phyloP scores from a whole-genome alignment of 2,113 vertebrate species.

The Bothrops jararaca region DNA sequence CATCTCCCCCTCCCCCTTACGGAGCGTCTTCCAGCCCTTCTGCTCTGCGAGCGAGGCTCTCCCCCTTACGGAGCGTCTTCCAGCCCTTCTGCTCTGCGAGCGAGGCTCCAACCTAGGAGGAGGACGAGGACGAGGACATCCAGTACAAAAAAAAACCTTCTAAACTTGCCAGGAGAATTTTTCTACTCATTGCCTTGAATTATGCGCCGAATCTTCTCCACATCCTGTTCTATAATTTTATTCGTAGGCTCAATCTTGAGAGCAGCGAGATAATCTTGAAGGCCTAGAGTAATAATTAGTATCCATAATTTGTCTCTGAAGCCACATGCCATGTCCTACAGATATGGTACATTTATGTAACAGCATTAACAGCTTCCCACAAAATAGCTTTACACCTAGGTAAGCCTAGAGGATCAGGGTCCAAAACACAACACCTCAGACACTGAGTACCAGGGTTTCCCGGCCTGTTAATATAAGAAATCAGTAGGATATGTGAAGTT shows the following conservation, averaged over 20 bases:
- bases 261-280: conserved; percentile 91
- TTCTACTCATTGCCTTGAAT: conserved; percentile 74
- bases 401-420: neutral
- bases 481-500: neutral
- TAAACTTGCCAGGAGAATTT: neutral
- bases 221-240: conserved; percentile 74
- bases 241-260: conserved; percentile 83
- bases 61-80: no score
- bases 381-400: neutral
- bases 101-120: neutral
- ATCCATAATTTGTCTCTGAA: conserved; percentile 32
- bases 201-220: conserved; percentile 78
- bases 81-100: no score
- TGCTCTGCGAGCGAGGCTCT: neutral
- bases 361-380: neutral
- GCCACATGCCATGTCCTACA: conserved; percentile 3
- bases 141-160: neutral
- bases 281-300: conserved; percentile 69
- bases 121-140: neutral
- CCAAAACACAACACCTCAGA: neutral
- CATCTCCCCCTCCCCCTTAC: no score
- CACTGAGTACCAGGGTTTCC: neutral
- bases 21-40: no score
- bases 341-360: neutral
- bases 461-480: no score